Base-by-base conservation (phyloP, 1,140 invertebrate genomes). In the Drosophila orena region DNA sequence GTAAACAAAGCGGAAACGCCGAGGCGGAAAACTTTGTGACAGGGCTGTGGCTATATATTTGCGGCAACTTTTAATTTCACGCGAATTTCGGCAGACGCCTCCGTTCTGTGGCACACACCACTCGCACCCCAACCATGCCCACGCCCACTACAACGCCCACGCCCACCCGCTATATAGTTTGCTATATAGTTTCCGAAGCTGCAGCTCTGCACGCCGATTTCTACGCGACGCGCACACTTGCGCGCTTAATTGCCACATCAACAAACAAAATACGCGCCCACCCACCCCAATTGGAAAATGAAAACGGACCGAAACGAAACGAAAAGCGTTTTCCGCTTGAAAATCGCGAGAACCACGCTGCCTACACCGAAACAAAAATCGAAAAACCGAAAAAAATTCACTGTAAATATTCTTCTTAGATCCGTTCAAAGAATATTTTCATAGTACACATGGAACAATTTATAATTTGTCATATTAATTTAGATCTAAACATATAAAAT, bases 21-120 rank as follows among this genome's bases (percentile, higher is more conserved):
- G 49, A 50, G 73, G 56, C 76, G 65, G 62, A 85, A 77, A 78
- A 81, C 77, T 75, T 78, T 84, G 58, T 85, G 68, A 81, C 81
- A 81, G 47, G 74, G 59, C 58, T 47, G 40, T 40, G 55, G 56
- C 61, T 56, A 52, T 49, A 54, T 68, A 77, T 78, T 43, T 77
- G 59, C 56, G 69, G 61, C 58, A 81, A 81, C 54, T 85, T 86
- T 86, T 77, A 77, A 78, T 86, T 73, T 79, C 15, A 71, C 76
- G 70, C 77, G 68, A 74, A 68, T 68, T 64, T 66, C 43, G 56
- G 43, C 17, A 46, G 40, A 35, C n/a, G 55, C 70, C n/a, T n/a
- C n/a, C n/a, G n/a, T n/a, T n/a, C n/a, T n/a, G n/a, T n/a, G n/a
- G n/a, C n/a, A n/a, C n/a, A n/a, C n/a, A n/a, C n/a, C 61, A 27